phyloP scores from a whole-genome alignment of 2,797 vertebrate species.

The Salmo trutta region DNA sequence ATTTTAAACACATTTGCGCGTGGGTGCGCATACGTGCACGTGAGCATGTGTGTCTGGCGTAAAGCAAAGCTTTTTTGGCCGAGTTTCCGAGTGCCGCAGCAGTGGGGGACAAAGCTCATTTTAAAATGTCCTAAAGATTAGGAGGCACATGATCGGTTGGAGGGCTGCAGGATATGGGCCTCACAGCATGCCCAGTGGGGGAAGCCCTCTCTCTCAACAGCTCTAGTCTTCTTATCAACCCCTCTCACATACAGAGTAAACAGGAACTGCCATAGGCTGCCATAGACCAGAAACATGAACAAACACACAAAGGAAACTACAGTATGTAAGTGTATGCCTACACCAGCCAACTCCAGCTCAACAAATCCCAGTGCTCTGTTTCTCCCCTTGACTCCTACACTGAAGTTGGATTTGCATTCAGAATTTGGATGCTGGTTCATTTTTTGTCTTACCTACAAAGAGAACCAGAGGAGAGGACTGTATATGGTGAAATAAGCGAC shows the following conservation, averaged over 20 bases:
- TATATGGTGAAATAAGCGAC: neutral
- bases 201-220: slow-evolving; percentile 20
- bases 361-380: neutral
- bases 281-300: neutral
- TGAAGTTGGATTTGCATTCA: neutral
- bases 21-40: neutral
- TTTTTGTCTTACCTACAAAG: neutral
- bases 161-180: slow-evolving; percentile 30
- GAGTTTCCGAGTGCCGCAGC: slow-evolving; percentile 17
- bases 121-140: slow-evolving; percentile 54
- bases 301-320: slow-evolving; percentile 1
- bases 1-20: slow-evolving; percentile 45
- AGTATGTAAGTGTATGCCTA: neutral
- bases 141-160: slow-evolving; percentile 32
- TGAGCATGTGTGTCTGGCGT: slow-evolving; percentile 22
- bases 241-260: slow-evolving; percentile 27
- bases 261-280: neutral
- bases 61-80: neutral
- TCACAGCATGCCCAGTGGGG: slow-evolving; percentile 7
- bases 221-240: slow-evolving; percentile 42
- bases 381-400: neutral
- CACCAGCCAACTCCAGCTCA: neutral
- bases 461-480: neutral
- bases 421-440: neutral
- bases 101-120: slow-evolving; percentile 23